Conservation (phyloP, 35 echinoderm and acorn worm genomes). For the Heliocidaris erythrogramma region DNA sequence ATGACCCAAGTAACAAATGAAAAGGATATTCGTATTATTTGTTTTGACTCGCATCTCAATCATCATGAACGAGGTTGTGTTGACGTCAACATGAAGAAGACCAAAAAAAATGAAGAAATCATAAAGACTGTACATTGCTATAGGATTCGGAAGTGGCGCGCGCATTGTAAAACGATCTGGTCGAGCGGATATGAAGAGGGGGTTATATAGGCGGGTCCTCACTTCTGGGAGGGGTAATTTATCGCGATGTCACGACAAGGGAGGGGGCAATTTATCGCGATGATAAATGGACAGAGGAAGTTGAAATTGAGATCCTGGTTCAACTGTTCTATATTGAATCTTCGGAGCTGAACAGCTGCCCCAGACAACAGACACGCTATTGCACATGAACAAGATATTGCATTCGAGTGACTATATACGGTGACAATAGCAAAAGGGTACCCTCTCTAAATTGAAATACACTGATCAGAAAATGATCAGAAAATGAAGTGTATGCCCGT, state of each 20-base stretch:
- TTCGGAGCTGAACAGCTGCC: neutral
- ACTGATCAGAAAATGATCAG: neutral
- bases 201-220: neutral
- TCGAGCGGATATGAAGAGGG: neutral
- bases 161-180: constrained; percentile 11
- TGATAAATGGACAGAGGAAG: constrained; percentile 23
- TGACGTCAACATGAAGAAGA: neutral
- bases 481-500: neutral
- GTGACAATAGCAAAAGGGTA: neutral
- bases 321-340: neutral
- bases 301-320: neutral
- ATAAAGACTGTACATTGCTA: neutral
- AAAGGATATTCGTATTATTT: constrained; percentile 6
- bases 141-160: constrained; percentile 5
- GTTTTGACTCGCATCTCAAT: constrained; percentile 29
- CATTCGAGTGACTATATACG: neutral
- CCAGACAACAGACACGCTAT: neutral
- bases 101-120: neutral
- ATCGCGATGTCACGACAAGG: neutral
- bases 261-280: neutral
- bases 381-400: neutral
- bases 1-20: neutral
- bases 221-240: neutral
- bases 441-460: neutral
- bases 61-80: constrained; percentile 18